These are phyloP conservation scores for Apotomis capreana DNA, from an alignment of 2,888 invertebrate genomes.

Conservation along the genomic window DNA sequence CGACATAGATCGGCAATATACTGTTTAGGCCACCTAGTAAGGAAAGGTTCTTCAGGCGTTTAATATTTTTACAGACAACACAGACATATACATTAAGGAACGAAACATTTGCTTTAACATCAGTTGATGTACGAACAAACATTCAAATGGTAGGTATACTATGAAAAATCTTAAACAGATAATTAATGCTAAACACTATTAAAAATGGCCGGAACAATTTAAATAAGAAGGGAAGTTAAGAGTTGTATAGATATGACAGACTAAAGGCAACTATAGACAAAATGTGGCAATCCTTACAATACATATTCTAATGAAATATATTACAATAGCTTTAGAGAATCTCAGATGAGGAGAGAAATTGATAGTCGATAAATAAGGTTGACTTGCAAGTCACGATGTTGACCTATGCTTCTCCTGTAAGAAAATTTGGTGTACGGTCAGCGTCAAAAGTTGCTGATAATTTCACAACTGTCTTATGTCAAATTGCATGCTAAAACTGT, in stretches of 20 bases:
- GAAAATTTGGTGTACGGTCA: neutral
- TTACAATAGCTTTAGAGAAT: slow-evolving; percentile 34
- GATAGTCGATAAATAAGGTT: slow-evolving; percentile 14
- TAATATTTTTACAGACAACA: slow-evolving; percentile 25
- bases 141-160: slow-evolving; percentile 45
- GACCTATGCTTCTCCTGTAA: neutral
- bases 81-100: slow-evolving; percentile 4
- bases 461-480: too few species aligned
- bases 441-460: too few species aligned
- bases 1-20: slow-evolving; percentile 20
- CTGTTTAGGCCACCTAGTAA: slow-evolving; percentile 31
- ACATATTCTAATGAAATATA: slow-evolving; percentile 36
- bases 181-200: slow-evolving; percentile 69
- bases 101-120: slow-evolving; percentile 17
- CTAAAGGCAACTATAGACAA: slow-evolving; percentile 40
- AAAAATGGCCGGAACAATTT: slow-evolving; percentile 81
- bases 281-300: slow-evolving; percentile 33
- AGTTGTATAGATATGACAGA: slow-evolving; percentile 38
- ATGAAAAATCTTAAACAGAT: slow-evolving; percentile 46
- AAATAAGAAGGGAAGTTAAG: slow-evolving; percentile 61
- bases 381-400: slow-evolving; percentile 8
- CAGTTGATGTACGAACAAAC: slow-evolving; percentile 44
- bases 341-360: slow-evolving; percentile 26
- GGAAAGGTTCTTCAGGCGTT: slow-evolving; percentile 4
- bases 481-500: too few species aligned